Percentiles rank a stretch among this genome's conserved stretches.
Evolutionary conservation across 2,113 vertebrate species (phyloP).

Genomic region (Otolemur garnettii): DNA sequence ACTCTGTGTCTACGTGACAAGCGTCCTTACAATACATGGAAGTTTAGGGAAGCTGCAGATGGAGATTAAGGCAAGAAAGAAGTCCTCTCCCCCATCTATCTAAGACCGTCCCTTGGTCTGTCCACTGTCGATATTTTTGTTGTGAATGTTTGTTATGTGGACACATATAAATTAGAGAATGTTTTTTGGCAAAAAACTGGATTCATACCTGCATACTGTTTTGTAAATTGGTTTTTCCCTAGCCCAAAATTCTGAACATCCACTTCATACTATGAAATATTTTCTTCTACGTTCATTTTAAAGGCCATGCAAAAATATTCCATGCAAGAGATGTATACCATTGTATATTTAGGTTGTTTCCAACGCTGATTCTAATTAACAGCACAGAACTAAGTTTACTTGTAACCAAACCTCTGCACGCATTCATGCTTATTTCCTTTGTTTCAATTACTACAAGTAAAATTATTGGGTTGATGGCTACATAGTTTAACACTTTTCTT

Average conservation of each 20-base stretch:
- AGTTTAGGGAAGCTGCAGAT: no score
- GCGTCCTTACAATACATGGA: fast-evolving
- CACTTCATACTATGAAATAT: neutral
- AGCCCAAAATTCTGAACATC: neutral
- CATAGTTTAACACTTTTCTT: neutral
- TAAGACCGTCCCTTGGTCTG: neutral
- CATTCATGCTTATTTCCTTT: neutral
- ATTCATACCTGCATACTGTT: neutral
- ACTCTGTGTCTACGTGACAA: neutral
- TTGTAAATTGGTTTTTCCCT: neutral
- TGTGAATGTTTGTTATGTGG: neutral
- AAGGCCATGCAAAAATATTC: neutral
- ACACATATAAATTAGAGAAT: neutral
- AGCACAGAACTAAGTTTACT: neutral
- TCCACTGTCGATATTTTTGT: neutral
- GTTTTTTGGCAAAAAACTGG: neutral
- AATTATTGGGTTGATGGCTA: neutral
- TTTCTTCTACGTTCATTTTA: neutral
- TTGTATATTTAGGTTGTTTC: neutral
- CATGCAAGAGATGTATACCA: neutral
- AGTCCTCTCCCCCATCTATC: neutral
- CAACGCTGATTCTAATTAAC: neutral
- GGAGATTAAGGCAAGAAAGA: neutral
- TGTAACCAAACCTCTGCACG: neutral
- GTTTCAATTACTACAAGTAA: neutral